phyloP scores from a whole-genome alignment of 2,797 vertebrate species.

The Vultur gryphus region DNA sequence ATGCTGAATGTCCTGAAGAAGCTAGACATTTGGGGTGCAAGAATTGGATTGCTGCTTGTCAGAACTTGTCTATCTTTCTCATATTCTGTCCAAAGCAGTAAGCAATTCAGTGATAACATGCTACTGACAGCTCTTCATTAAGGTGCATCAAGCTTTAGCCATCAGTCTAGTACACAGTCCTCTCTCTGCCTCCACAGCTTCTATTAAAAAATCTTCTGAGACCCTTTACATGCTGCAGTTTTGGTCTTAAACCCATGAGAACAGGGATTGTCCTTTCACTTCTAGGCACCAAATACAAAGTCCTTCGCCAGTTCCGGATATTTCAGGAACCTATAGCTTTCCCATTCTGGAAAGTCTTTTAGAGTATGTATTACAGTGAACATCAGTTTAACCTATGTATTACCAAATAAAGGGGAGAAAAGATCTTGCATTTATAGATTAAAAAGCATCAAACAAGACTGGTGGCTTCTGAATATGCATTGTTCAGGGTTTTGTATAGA shows the following conservation, averaged over 20 bases:
- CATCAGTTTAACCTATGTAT: background rate
- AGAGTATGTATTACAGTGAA: background rate
- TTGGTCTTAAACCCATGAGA: background rate
- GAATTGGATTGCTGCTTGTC: background rate
- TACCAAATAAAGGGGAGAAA: background rate
- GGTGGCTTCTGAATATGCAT: background rate
- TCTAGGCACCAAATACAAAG: background rate
- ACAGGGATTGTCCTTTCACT: background rate
- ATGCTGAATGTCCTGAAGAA: background rate
- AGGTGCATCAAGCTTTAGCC: background rate
- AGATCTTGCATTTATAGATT: background rate
- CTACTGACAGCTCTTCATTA: background rate
- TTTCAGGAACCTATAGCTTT: background rate
- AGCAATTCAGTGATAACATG: background rate
- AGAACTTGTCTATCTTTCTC: background rate
- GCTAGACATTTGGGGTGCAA: background rate
- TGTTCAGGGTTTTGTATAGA: background rate
- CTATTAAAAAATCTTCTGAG: background rate
- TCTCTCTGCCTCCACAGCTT: background rate
- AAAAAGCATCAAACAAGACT: background rate
- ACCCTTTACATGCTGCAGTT: background rate
- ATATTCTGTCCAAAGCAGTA: background rate
- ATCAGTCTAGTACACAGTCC: background rate
- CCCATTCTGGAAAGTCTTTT: background rate
- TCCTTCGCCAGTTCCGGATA: background rate